Evolutionary conservation across 2,113 vertebrate species (phyloP).

Genomic region (Cephalopterus ornatus): DNA sequence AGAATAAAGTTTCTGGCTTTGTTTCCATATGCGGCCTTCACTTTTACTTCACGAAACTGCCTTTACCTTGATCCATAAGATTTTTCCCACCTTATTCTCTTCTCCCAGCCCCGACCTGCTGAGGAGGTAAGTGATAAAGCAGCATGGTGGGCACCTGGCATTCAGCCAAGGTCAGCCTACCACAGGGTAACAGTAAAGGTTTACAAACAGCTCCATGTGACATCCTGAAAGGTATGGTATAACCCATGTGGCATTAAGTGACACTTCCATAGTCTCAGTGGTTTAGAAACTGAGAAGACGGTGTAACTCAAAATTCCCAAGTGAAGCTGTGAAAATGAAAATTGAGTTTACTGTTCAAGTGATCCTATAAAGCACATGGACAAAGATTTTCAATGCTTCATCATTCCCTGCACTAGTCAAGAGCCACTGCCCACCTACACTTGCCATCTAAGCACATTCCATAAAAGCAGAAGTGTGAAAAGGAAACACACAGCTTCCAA

Average conservation of each 20-base stretch:
- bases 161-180: background rate
- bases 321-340: background rate
- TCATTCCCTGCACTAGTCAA: background rate
- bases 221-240: background rate
- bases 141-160: background rate
- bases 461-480: background rate
- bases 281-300: background rate
- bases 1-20: background rate
- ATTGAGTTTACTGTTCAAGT: background rate
- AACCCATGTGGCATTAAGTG: background rate
- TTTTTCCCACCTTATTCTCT: background rate
- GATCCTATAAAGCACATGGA: background rate
- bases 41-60: background rate
- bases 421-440: background rate
- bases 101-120: accelerated
- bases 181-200: background rate
- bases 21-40: background rate
- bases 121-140: background rate
- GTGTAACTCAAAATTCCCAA: background rate
- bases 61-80: background rate
- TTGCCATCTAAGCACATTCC: background rate
- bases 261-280: background rate
- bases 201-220: background rate
- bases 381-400: background rate
- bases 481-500: background rate